Conservation (phyloP, 1,140 invertebrate genomes). For the Melipona quadrifasciata region DNA sequence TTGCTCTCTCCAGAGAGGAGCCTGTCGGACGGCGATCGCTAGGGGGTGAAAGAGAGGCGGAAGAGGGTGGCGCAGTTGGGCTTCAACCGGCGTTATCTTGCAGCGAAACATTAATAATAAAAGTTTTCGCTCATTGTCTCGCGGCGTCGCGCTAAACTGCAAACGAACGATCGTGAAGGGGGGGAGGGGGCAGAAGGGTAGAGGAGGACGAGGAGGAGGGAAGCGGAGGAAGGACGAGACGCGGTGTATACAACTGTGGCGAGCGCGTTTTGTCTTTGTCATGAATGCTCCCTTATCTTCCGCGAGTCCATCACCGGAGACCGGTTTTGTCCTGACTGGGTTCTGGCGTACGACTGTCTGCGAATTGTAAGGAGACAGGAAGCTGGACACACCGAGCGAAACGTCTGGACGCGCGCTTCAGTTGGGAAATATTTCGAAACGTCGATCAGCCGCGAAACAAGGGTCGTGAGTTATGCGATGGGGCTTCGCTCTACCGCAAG, state of each 20-base stretch:
- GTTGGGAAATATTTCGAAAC: constrained; percentile 74
- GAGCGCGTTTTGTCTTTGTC: constrained; percentile 79
- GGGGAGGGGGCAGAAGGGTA: not conserved
- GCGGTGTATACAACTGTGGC: constrained; percentile 26
- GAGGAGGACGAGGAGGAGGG: constrained; percentile 25
- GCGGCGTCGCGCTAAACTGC: constrained; percentile 52
- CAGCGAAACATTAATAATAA: constrained; percentile 73
- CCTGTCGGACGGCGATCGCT: not conserved
- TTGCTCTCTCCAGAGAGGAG: not conserved
- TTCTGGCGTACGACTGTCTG: constrained; percentile 72
- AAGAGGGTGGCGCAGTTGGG: constrained; percentile 11
- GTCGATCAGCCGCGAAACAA: constrained; percentile 71
- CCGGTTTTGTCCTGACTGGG: constrained; percentile 71
- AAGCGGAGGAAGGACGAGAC: constrained; percentile 19
- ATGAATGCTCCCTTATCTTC: constrained; percentile 80
- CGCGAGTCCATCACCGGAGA: constrained; percentile 77
- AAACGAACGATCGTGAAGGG: constrained; percentile 49
- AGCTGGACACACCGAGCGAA: constrained; percentile 71
- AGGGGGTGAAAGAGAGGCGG: not conserved
- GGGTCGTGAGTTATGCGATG: constrained; percentile 60
- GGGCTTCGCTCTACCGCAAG: constrained; percentile 41
- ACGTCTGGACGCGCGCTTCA: constrained; percentile 75
- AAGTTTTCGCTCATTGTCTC: constrained; percentile 68
- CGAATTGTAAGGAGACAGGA: constrained; percentile 80
- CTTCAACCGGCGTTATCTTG: constrained; percentile 62